Percentiles rank a stretch among this genome's conserved stretches.
Conservation (phyloP, 2,797 vertebrate species). For the Craterocephalus amniculus region DNA sequence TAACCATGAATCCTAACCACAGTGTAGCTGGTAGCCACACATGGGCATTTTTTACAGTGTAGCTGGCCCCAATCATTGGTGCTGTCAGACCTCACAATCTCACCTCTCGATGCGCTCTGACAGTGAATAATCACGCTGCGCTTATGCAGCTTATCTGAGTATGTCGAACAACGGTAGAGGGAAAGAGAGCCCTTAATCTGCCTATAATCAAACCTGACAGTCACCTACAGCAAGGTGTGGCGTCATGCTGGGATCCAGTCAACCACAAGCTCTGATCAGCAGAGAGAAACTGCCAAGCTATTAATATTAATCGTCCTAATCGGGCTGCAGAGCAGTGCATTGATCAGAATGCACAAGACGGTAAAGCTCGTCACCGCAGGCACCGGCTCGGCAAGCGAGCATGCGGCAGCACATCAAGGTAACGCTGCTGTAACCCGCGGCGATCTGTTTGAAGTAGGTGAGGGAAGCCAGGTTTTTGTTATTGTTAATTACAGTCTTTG, state of each 20-base stretch:
- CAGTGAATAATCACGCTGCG: conserved; percentile 57
- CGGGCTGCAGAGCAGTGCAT: conserved; percentile 53
- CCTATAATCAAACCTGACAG: conserved; percentile 79
- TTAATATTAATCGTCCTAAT: conserved; percentile 82
- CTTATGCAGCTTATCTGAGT: conserved; percentile 59
- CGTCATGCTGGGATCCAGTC: conserved; percentile 74
- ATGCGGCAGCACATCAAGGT: conserved; percentile 61
- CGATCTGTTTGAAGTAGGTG: conserved; percentile 65
- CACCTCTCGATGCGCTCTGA: conserved; percentile 46
- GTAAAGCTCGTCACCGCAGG: conserved; percentile 49
- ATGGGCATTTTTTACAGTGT: conserved; percentile 30
- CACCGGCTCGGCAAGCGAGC: conserved; percentile 14
- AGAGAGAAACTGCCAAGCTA: conserved; percentile 58
- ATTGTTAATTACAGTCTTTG: conserved; percentile 69
- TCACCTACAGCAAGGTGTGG: conserved; percentile 84
- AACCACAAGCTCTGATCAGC: conserved; percentile 70
- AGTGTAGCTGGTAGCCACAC: background rate
- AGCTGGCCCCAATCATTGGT: background rate
- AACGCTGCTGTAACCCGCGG: conserved; percentile 54
- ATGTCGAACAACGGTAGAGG: conserved; percentile 42
- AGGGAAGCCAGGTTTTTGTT: conserved; percentile 68
- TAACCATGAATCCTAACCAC: background rate
- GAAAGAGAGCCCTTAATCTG: conserved; percentile 77
- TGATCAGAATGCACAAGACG: conserved; percentile 57
- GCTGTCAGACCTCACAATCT: conserved; percentile 41